phyloP scores from a whole-genome alignment of 2,113 vertebrate species.

The Phycodurus eques region DNA sequence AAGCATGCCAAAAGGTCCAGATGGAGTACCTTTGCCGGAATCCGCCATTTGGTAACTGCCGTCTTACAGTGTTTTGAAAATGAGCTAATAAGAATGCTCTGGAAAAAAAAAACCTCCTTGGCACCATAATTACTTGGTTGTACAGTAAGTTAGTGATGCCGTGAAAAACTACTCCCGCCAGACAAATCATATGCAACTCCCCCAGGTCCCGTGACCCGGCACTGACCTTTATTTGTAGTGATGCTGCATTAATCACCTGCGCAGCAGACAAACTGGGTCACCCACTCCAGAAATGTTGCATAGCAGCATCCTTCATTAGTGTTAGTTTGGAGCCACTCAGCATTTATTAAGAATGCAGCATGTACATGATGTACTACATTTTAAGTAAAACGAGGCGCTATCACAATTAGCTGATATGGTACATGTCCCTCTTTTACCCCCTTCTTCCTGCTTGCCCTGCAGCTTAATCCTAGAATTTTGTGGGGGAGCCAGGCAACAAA shows the following conservation, averaged over 20 bases:
- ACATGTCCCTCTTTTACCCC: slow-evolving; percentile 4
- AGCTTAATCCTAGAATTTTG: slow-evolving; percentile 42
- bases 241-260: slow-evolving; percentile 72
- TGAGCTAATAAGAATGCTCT: background rate
- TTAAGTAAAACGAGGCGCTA: slow-evolving; percentile 45
- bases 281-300: slow-evolving; percentile 44
- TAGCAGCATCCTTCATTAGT: slow-evolving; percentile 18
- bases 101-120: background rate
- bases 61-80: too few species aligned
- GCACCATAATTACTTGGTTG: background rate
- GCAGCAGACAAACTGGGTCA: slow-evolving; percentile 69
- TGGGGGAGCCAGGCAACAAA: slow-evolving; percentile 61
- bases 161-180: slow-evolving; percentile 18
- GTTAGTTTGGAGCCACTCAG: slow-evolving; percentile 44
- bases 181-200: slow-evolving; percentile 21
- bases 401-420: slow-evolving; percentile 47
- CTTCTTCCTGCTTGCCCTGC: slow-evolving; percentile 14
- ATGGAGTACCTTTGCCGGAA: background rate
- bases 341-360: slow-evolving; percentile 44
- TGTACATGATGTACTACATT: slow-evolving; percentile 43
- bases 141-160: slow-evolving; percentile 21
- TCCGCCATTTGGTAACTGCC: background rate
- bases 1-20: background rate
- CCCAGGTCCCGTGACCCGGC: slow-evolving; percentile 37
- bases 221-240: slow-evolving; percentile 68